These are phyloP conservation scores for Caradrina clavipalpis DNA, from an alignment of 2,888 invertebrate species.

Conservation along the genomic window DNA sequence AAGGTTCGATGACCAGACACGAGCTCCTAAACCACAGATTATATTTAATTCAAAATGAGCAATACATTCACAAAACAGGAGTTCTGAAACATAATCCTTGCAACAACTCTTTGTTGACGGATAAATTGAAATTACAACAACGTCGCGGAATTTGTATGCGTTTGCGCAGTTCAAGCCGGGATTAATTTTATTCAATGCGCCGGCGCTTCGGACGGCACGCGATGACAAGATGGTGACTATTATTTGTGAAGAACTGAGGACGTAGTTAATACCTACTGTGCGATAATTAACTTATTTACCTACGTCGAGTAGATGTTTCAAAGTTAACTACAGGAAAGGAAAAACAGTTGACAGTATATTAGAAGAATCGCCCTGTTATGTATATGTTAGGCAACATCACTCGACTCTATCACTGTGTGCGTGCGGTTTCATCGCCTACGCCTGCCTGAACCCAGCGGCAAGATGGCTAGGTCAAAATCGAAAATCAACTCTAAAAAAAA, in stretches of 20 bases:
- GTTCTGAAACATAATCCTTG: conserved; percentile 45
- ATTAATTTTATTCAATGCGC: conserved; percentile 74
- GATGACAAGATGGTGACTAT: conserved; percentile 44
- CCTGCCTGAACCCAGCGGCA: too few relatives aligned
- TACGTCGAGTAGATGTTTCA: too few relatives aligned
- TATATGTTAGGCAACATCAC: too few relatives aligned
- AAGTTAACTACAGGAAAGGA: too few relatives aligned
- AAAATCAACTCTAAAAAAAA: too few relatives aligned
- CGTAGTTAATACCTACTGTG: neutral
- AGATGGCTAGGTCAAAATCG: too few relatives aligned
- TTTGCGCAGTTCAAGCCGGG: conserved; percentile 65
- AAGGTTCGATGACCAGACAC: neutral
- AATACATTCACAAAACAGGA: conserved; percentile 42
- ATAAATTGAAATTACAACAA: conserved; percentile 72
- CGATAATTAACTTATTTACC: neutral
- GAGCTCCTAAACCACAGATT: neutral
- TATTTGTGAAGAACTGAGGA: conserved; percentile 31
- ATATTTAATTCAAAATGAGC: conserved; percentile 35
- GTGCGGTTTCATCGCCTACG: too few relatives aligned
- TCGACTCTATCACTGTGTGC: too few relatives aligned
- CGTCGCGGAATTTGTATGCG: conserved; percentile 70
- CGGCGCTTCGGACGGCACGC: conserved; percentile 66
- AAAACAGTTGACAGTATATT: too few relatives aligned
- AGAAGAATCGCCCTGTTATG: too few relatives aligned
- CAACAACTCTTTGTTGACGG: conserved; percentile 60